Evolutionary conservation across 2,797 vertebrate genomes (phyloP), one percentile per base, ranked within the genome.

Genomic region (Scleropages formosus): DNA sequence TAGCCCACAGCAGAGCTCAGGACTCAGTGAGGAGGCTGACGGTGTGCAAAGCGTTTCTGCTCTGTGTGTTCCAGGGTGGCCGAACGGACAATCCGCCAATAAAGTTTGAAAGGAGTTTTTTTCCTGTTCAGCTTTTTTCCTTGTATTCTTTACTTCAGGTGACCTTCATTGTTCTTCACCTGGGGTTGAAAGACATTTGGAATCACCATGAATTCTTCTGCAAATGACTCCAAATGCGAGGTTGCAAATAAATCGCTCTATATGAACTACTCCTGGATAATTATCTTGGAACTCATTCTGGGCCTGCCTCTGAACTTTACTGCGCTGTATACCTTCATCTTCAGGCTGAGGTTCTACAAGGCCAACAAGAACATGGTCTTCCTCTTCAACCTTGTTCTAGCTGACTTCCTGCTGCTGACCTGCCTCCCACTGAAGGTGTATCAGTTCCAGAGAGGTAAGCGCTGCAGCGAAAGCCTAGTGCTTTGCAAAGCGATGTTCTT

Each of bases 331-430:
- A 87, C 91, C 18, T 90, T 93, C 81, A 84, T 89, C 69, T 91
- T 92, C 84, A 89, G 86, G 70, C 82, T 93, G 53, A 90, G 89
- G 80, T 91, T 90, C 79, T 94, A 91, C 90, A 93, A 93, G 73
- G 81, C 88, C 24, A 88, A 90, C 31, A 85, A 72, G 85, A 88
- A 92, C 39, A 84, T 87, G 0, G 18, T 88, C 63, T 92, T 90
- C 63, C 90, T 94, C 12, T 88, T 93, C 84, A 89, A 91, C 85
- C 82, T 93, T 77, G 88, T 88, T 62, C 0, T 90, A 4, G 79
- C 91, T 0, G 91, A 91, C 73, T 87, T 89, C 11, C 88, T 93
- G 24, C 81, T 92, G 78, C 85, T 89, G 0, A 60, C 87, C 80
- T 92, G 87, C 56, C 74, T 93, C 85, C 89, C 90, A 0, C 85